These are phyloP conservation scores for Misgurnus mizolepis DNA, from an alignment of 2,113 vertebrate genomes.

Conservation along the genomic window DNA sequence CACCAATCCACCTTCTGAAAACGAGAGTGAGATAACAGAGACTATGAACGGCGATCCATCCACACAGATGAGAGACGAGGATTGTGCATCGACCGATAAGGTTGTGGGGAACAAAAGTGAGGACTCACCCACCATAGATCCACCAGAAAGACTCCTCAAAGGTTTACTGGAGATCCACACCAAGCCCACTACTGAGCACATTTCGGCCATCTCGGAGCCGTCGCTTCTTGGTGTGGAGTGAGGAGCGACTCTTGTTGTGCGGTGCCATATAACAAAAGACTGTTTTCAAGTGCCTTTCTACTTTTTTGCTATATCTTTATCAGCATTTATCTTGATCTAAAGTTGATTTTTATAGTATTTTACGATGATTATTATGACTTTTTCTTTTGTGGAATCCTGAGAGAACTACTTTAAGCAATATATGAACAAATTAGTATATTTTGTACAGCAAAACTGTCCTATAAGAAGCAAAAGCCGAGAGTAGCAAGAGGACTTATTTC, in stretches of 20 bases:
- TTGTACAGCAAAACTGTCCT: slow-evolving; percentile 57
- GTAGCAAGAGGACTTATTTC: slow-evolving; percentile 27
- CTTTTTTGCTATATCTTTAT: slow-evolving; percentile 82
- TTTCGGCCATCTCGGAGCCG: slow-evolving; percentile 74
- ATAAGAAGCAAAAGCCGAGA: slow-evolving; percentile 35
- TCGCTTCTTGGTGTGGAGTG: slow-evolving; percentile 85
- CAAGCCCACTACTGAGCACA: slow-evolving; percentile 74
- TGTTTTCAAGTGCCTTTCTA: slow-evolving; percentile 93
- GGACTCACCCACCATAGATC: background rate
- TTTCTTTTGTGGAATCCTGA: slow-evolving; percentile 66
- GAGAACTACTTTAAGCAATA: slow-evolving; percentile 80
- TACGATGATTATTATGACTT: slow-evolving; percentile 59
- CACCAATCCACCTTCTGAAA: slow-evolving; percentile 57
- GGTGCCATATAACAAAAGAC: slow-evolving; percentile 67
- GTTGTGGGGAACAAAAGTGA: background rate
- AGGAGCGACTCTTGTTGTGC: slow-evolving; percentile 59
- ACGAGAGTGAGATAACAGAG: slow-evolving; percentile 75
- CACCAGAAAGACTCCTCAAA: slow-evolving; percentile 68
- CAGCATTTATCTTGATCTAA: slow-evolving; percentile 70
- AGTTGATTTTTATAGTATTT: slow-evolving; percentile 56
- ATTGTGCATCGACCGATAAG: background rate
- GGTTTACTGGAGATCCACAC: slow-evolving; percentile 79
- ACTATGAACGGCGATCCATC: slow-evolving; percentile 38
- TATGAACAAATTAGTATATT: slow-evolving; percentile 66
- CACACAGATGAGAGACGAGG: background rate